These are phyloP conservation scores for Myotis myotis DNA, from an alignment of 2,797 vertebrate species.

Conservation along the genomic window DNA sequence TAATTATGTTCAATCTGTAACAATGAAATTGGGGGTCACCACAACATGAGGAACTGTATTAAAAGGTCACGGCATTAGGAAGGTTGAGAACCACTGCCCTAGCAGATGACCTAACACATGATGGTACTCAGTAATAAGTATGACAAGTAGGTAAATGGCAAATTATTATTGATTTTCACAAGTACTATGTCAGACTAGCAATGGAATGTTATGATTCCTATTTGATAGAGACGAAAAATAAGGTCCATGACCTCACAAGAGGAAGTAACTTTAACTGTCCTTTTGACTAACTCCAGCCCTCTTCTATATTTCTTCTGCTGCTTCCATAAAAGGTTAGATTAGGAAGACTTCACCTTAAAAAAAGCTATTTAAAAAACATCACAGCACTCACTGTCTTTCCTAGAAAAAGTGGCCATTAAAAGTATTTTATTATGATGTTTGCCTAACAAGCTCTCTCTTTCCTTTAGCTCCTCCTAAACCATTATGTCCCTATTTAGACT, in stretches of 20 bases:
- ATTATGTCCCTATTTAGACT: neutral
- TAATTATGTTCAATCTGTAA: no score
- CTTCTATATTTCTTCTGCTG: neutral
- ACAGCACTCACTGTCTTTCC: neutral
- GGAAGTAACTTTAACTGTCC: neutral
- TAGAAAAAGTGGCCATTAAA: neutral
- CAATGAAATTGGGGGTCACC: no score
- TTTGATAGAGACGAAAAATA: conserved; percentile 17
- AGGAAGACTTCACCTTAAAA: neutral
- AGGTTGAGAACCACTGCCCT: neutral
- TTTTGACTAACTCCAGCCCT: neutral
- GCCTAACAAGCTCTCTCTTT: neutral
- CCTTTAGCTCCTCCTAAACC: neutral
- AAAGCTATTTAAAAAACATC: neutral
- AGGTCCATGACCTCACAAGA: neutral
- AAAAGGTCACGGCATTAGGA: no score
- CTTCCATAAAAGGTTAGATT: neutral
- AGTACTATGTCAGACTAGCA: neutral
- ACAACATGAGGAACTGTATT: no score
- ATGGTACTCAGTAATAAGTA: neutral
- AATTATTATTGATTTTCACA: conserved; percentile 6
- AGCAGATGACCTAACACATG: neutral
- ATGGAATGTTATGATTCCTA: neutral
- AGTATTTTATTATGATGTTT: neutral
- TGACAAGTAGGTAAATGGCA: neutral